phyloP scores from a whole-genome alignment of 2,797 vertebrate species.

The Chaetophractus vellerosus region DNA sequence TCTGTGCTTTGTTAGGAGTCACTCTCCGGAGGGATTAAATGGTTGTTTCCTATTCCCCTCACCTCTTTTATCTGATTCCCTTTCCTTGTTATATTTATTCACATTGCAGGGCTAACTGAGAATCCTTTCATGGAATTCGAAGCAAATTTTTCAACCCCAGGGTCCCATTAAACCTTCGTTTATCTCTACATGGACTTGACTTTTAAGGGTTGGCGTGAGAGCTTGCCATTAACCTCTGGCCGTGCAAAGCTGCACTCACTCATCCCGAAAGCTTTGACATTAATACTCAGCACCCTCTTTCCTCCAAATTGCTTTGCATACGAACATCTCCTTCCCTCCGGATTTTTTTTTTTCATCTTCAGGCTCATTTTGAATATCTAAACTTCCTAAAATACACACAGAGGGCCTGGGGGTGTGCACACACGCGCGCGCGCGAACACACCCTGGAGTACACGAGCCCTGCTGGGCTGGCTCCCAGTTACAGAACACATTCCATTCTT shows the following conservation, averaged over 20 bases:
- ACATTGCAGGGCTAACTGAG: not conserved
- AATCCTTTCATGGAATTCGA: slow-evolving; percentile 15
- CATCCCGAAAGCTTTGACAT: not conserved
- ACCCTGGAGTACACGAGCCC: not conserved
- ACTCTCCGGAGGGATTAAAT: not conserved
- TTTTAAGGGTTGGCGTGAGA: slow-evolving; percentile 26
- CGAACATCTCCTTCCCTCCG: not conserved
- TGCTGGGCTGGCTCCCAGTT: not conserved
- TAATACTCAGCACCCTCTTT: not conserved
- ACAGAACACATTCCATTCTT: slow-evolving; percentile 75
- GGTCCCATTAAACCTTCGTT: not conserved
- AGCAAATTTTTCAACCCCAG: not conserved
- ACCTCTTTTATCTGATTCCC: not conserved
- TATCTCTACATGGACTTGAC: not conserved
- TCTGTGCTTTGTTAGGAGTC: slow-evolving; percentile 12
- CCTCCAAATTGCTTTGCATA: slow-evolving; percentile 26
- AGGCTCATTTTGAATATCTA: not conserved
- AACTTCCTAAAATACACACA: slow-evolving; percentile 68
- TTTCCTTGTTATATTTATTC: slow-evolving; percentile 5
- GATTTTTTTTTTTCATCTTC: not conserved
- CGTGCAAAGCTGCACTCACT: not conserved
- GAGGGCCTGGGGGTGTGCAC: slow-evolving; percentile 17
- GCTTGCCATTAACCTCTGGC: not conserved
- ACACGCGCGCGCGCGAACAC: not conserved
- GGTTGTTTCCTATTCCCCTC: slow-evolving; percentile 10